These are phyloP conservation scores for Eulithis testata DNA, from an alignment of 2,888 invertebrate genomes.

Conservation along the genomic window DNA sequence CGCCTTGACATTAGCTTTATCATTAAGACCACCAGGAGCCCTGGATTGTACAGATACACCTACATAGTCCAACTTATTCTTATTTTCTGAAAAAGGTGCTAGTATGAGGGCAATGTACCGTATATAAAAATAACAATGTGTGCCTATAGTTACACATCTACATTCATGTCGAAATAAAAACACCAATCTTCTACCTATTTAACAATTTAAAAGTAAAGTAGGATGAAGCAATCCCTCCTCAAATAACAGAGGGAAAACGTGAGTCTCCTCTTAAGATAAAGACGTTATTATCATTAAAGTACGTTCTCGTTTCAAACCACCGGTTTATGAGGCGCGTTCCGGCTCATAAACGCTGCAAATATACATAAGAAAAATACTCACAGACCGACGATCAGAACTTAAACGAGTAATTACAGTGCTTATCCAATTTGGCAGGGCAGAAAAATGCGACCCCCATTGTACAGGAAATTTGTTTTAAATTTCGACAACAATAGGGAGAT, in stretches of 20 bases:
- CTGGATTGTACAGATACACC: slow-evolving; percentile 26
- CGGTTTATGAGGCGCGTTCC: slow-evolving; percentile 53
- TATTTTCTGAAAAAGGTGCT: neutral
- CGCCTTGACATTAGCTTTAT: slow-evolving; percentile 44
- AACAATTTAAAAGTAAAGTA: slow-evolving; percentile 39
- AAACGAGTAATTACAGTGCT: slow-evolving; percentile 82
- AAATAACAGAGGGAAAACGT: slow-evolving; percentile 40
- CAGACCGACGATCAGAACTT: slow-evolving; percentile 66
- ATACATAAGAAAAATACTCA: slow-evolving; percentile 66
- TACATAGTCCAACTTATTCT: slow-evolving; percentile 18
- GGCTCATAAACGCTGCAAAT: slow-evolving; percentile 67
- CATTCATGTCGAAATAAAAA: slow-evolving; percentile 22
- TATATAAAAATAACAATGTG: neutral
- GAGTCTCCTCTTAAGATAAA: slow-evolving; percentile 43
- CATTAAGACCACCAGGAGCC: slow-evolving; percentile 39
- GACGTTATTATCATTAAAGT: slow-evolving; percentile 51
- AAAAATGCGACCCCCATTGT: slow-evolving; percentile 81
- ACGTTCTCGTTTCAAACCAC: slow-evolving; percentile 45
- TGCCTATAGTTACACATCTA: neutral
- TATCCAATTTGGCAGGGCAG: slow-evolving; percentile 82
- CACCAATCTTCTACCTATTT: slow-evolving; percentile 31
- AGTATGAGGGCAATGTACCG: no score
- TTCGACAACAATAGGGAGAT: slow-evolving; percentile 84
- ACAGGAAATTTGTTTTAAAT: slow-evolving; percentile 84
- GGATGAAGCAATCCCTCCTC: slow-evolving; percentile 37